These are phyloP conservation scores for Hexactinellida sp. DNA, from an alignment of 37 sponge, comb jelly and placozoan species.

Conservation along the genomic window DNA sequence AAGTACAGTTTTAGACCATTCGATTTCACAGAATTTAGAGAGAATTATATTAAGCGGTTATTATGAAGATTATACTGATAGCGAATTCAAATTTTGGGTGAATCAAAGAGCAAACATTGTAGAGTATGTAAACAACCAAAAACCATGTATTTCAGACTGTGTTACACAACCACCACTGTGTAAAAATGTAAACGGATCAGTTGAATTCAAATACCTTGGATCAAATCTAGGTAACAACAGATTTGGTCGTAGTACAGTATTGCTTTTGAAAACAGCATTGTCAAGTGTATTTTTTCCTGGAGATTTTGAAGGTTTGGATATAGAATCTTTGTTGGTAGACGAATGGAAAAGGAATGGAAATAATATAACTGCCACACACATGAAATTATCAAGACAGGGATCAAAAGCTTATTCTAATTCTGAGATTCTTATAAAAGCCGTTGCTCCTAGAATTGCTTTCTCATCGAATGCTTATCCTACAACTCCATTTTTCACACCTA, in stretches of 20 bases:
- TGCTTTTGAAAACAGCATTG: not conserved
- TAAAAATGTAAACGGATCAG: not conserved
- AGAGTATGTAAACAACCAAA: conserved; percentile 6
- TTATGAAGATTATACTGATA: not conserved
- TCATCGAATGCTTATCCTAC: not conserved
- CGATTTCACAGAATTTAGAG: not conserved
- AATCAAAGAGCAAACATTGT: not conserved
- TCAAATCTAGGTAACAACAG: not conserved
- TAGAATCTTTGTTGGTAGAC: not conserved
- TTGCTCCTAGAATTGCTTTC: not conserved
- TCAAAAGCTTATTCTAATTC: conserved; percentile 1
- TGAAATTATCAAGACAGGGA: not conserved
- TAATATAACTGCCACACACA: conserved; percentile 5
- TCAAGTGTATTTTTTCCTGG: not conserved
- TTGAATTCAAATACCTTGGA: not conserved
- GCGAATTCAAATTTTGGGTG: not conserved
- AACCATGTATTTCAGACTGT: not conserved
- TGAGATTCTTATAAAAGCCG: not conserved
- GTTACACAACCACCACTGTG: not conserved
- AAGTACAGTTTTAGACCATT: not conserved
- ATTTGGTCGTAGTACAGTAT: not conserved
- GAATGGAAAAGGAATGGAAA: not conserved
- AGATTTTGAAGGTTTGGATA: conserved; percentile 15
- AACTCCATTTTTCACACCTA: conserved; percentile 4
- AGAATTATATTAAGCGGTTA: not conserved